Evolutionary conservation across 2,797 vertebrate species (phyloP).

Genomic region (Myoxocephalus aenaeus): DNA sequence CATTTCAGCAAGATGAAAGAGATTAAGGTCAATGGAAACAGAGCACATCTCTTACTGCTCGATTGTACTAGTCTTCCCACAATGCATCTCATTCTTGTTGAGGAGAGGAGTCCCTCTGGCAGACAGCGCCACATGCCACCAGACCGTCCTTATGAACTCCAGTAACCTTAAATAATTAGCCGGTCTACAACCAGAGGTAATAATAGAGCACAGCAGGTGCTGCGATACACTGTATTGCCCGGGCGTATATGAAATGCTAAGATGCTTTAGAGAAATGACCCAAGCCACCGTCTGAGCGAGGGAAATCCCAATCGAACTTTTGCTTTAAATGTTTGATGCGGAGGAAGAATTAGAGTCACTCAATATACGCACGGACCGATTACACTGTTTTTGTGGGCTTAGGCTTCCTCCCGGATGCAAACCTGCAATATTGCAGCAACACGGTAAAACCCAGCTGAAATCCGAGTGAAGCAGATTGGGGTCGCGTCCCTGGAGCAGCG

Average conservation of each 20-base stretch:
- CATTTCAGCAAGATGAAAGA: neutral
- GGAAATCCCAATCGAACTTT: neutral
- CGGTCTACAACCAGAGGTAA: slow-evolving; percentile 37
- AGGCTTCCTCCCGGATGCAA: neutral
- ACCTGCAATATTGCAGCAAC: neutral
- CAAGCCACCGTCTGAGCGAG: neutral
- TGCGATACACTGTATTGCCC: neutral
- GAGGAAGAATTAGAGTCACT: too few species aligned
- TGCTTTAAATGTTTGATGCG: too few species aligned
- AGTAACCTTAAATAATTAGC: slow-evolving; percentile 40
- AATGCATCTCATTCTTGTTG: neutral
- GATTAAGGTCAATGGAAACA: neutral
- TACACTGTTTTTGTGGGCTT: neutral
- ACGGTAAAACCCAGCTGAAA: neutral
- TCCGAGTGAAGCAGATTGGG: neutral
- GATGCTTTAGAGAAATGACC: slow-evolving; percentile 23
- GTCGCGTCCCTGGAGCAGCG: neutral
- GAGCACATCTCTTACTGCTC: too few species aligned
- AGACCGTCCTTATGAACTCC: slow-evolving; percentile 18
- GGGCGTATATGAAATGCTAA: slow-evolving; percentile 14
- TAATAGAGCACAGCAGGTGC: slow-evolving; percentile 39
- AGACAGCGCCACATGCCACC: neutral
- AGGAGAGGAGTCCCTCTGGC: neutral
- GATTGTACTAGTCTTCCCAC: too few species aligned
- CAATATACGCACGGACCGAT: neutral